These are phyloP conservation scores for Scaptomyza tumidula DNA, from an alignment of 2,888 invertebrate genomes.

Conservation along the genomic window DNA sequence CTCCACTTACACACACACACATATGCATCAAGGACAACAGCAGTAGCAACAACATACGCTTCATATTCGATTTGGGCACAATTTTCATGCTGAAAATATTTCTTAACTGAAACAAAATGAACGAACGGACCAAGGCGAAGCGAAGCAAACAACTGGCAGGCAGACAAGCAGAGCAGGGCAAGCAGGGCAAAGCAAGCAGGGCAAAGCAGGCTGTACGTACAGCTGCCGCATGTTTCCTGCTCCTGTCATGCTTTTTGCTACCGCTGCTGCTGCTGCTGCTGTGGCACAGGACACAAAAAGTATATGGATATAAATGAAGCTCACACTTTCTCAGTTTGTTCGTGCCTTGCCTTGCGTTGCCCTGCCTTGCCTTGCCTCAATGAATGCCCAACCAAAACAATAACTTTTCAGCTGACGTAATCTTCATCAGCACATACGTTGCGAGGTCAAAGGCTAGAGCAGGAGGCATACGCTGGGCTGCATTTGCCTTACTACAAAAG, in stretches of 20 bases:
- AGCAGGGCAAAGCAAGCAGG: slow-evolving; percentile 20
- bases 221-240: slow-evolving; percentile 72
- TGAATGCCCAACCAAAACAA: slow-evolving; percentile 67
- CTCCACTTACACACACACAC: slow-evolving; percentile 8
- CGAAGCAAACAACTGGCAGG: slow-evolving; percentile 1
- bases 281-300: slow-evolving; percentile 45
- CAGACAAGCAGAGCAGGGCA: slow-evolving; percentile 4
- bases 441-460: slow-evolving; percentile 21
- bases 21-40: slow-evolving; percentile 17
- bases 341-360: slow-evolving; percentile 13
- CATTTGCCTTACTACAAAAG: slow-evolving; percentile 3
- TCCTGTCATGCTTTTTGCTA: slow-evolving; percentile 38
- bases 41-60: slow-evolving; percentile 18
- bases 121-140: slow-evolving; percentile 23
- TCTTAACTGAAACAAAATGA: slow-evolving; percentile 47
- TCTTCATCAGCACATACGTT: slow-evolving; percentile 73
- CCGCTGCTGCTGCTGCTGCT: slow-evolving; percentile 16
- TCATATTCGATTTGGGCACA: slow-evolving; percentile 63
- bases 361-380: slow-evolving; percentile 30
- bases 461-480: slow-evolving; percentile 7
- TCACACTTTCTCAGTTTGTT: slow-evolving; percentile 32
- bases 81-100: slow-evolving; percentile 69
- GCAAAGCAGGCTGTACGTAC: slow-evolving; percentile 46
- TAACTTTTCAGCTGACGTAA: slow-evolving; percentile 80
- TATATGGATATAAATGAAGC: slow-evolving; percentile 75